A percentile compares a stretch with the other conserved stretches of the same genome.
Conservation (phyloP, 2,113 vertebrate species). For the Macrotus californicus region DNA sequence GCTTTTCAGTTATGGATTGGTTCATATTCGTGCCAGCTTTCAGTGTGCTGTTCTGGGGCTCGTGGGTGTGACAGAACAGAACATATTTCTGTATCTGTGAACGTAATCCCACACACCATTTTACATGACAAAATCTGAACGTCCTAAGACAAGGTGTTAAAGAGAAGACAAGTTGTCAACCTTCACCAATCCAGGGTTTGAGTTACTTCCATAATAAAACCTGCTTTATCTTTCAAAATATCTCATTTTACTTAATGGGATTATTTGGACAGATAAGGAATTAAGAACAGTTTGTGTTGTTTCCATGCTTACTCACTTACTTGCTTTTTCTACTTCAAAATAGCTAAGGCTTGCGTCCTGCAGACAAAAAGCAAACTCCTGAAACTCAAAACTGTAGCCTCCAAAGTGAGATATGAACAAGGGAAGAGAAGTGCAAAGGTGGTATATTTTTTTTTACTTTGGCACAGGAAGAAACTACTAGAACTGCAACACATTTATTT, state of each 20-base stretch:
- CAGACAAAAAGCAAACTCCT: not conserved
- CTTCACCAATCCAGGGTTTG: not conserved
- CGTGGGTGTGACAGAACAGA: slow-evolving; percentile 79
- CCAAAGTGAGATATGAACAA: not conserved
- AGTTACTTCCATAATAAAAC: not conserved
- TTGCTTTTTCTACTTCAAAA: not conserved
- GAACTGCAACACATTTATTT: not conserved
- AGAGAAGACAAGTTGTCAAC: slow-evolving; percentile 1
- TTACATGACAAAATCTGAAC: slow-evolving; percentile 71
- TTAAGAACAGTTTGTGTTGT: not conserved
- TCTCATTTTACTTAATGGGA: not conserved
- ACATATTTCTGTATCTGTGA: slow-evolving; percentile 80
- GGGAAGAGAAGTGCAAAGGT: not conserved
- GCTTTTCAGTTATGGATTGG: slow-evolving; percentile 76
- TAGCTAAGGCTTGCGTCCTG: not conserved
- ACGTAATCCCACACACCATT: slow-evolving; percentile 78
- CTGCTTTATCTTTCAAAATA: not conserved
- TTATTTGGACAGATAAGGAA: not conserved
- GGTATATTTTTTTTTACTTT: not conserved
- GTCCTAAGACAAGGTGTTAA: slow-evolving; percentile 2
- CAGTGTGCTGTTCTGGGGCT: slow-evolving; percentile 72
- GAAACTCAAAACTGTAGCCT: not conserved
- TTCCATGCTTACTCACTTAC: not conserved
- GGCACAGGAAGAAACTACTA: not conserved
- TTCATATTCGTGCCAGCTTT: slow-evolving; percentile 77